Base-by-base conservation (phyloP, 2,888 invertebrate genomes). In the Eretmocerus hayati region DNA sequence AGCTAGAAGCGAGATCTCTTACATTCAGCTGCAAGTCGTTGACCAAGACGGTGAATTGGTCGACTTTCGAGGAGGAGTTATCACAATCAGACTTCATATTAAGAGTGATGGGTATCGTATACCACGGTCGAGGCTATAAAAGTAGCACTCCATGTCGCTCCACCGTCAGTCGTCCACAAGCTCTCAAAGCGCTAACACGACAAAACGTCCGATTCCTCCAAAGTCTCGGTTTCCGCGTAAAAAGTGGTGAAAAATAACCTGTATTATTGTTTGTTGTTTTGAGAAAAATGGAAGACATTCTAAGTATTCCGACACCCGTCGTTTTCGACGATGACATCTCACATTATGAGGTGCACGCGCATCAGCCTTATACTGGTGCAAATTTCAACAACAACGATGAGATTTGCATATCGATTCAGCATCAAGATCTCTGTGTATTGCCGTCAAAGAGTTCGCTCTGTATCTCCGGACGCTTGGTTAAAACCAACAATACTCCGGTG, bases 51-150 rank as follows among this genome's bases (percentile, higher is more conserved):
- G 50, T 4, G 32, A 52, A 3, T 46, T 53, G 16, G 51, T 56
- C 1, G 54, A 58, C 55, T 58, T 59, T 40, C 46, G 54, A 30
- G 53, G 53, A 31, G 57, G 59, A 55, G 46, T 40, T 18, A 54
- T 60, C 18, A 60, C 58, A 3, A 42, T 59, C 33, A 47, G 53
- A 45, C 46, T 55, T 36, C 56, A 56, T 26, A 26, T 37, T 3
- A 4, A 39, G 15, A 23, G 15, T 9, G 15, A 39, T 39, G 22
- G 23, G 39, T 8, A 39, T 39, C n/a, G 22, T 39, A 4, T 39
- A 23, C 5, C 5, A 22, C 4, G 5, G 5, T 15, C 2, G 22
- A 23, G 11, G 13, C 5, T 39, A 22, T 39, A 39, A 16, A 39
- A 39, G 23, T 16, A 39, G 16, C 3, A 5, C 22, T 23, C 5